Percentiles rank a stretch among this genome's conserved stretches.
Evolutionary conservation across 2,113 vertebrate genomes (phyloP).

Genomic region (Camelus bactrianus): DNA sequence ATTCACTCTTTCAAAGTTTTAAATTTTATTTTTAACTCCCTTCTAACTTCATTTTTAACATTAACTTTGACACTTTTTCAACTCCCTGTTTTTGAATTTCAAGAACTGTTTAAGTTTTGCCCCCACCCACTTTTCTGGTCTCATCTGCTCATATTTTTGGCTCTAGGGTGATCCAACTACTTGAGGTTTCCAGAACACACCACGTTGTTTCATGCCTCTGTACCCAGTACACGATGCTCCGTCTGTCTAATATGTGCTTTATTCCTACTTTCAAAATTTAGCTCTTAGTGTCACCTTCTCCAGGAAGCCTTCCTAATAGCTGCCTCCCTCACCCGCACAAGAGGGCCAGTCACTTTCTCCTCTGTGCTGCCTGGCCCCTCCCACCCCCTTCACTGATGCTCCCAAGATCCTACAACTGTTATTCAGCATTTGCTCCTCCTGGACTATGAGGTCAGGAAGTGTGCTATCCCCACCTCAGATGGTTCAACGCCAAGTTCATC

Average conservation of each 20-base stretch:
- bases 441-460: not conserved
- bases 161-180: not conserved
- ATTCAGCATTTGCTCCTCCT: not conserved
- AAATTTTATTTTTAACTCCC: slow-evolving; percentile 24
- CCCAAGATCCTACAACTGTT: not conserved
- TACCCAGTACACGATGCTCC: not conserved
- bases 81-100: not conserved
- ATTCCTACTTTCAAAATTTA: not conserved
- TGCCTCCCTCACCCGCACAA: not conserved
- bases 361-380: not conserved
- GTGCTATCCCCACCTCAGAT: not conserved
- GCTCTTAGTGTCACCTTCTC: not conserved
- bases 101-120: not conserved
- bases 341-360: not conserved
- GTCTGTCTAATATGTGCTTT: not conserved
- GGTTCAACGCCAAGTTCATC: not conserved
- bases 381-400: not conserved
- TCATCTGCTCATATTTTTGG: not conserved
- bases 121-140: not conserved
- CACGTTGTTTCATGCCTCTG: not conserved
- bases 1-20: not conserved
- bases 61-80: not conserved
- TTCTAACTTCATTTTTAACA: slow-evolving; percentile 38
- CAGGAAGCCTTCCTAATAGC: not conserved
- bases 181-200: not conserved